Percentiles rank a stretch among this genome's conserved stretches.
phyloP scores from a whole-genome alignment of 2,113 vertebrate genomes.

The Macquaria australasica region DNA sequence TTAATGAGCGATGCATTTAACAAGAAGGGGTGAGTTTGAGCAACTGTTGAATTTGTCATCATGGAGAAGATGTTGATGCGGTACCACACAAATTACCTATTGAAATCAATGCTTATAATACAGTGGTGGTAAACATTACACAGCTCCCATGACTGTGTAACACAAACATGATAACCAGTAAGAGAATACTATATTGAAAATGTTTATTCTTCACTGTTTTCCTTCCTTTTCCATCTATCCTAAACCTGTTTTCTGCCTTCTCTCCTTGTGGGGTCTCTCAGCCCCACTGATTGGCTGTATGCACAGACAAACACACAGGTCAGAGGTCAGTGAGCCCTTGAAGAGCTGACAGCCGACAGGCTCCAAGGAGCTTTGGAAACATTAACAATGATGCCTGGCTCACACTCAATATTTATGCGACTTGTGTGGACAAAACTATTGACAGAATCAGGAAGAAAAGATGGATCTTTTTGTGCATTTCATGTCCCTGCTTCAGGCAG shows the following conservation, averaged over 20 bases:
- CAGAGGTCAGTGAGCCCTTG: conserved; percentile 31
- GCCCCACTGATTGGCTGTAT: conserved; percentile 14
- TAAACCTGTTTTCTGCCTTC: conserved; percentile 14
- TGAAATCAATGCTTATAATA: conserved; percentile 12
- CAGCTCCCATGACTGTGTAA: conserved; percentile 13
- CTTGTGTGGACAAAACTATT: conserved; percentile 26
- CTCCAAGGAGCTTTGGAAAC: conserved; percentile 10
- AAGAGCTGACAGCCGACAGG: conserved; percentile 22
- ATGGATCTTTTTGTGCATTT: neutral
- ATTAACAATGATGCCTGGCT: neutral
- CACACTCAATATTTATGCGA: conserved; percentile 1
- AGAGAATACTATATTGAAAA: neutral
- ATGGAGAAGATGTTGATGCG: conserved; percentile 15
- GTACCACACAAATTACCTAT: neutral
- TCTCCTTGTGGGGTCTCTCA: neutral
- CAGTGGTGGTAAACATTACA: neutral
- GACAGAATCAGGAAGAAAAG: conserved; percentile 11
- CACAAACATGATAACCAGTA: conserved; percentile 4
- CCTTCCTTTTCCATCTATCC: neutral
- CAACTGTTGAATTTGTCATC: conserved; percentile 36
- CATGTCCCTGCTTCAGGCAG: neutral
- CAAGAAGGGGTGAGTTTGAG: conserved; percentile 23
- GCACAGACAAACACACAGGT: conserved; percentile 20
- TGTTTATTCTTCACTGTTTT: neutral
- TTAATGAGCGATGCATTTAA: conserved; percentile 65